phyloP scores from a whole-genome alignment of 92 coral and sea anemone species.

The Palythoa grandiflora region DNA sequence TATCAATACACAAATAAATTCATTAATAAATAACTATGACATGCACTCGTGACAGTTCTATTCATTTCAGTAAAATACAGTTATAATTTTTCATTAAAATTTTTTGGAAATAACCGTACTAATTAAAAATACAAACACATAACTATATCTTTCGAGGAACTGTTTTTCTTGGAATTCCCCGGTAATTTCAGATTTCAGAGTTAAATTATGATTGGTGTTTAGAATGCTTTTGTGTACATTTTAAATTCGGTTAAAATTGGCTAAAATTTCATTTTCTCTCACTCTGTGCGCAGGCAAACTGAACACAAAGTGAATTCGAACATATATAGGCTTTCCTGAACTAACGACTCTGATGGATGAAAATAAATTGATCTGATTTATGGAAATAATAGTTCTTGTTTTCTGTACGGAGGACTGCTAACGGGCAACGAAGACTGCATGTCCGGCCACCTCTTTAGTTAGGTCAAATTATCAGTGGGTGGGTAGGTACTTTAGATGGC shows the following conservation, averaged over 20 bases:
- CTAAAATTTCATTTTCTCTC: background rate
- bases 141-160: background rate
- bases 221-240: background rate
- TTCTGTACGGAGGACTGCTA: constrained; percentile 27
- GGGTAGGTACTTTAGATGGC: too few species aligned
- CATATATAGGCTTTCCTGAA: background rate
- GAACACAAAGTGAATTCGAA: background rate
- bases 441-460: constrained; percentile 17
- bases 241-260: background rate
- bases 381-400: background rate
- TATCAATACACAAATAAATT: constrained; percentile 30
- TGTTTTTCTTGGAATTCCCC: background rate
- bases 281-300: background rate
- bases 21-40: constrained; percentile 32
- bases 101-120: background rate
- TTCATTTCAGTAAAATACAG: background rate
- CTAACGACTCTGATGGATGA: background rate
- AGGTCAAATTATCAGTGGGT: background rate
- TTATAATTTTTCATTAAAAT: constrained; percentile 5
- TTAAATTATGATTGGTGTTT: background rate
- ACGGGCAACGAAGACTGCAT: constrained; percentile 25
- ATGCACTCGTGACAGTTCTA: background rate
- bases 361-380: background rate
- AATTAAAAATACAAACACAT: background rate
- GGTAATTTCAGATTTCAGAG: background rate